These are phyloP conservation scores for Prorops nasuta DNA, from an alignment of 1,140 invertebrate species.

Conservation along the genomic window DNA sequence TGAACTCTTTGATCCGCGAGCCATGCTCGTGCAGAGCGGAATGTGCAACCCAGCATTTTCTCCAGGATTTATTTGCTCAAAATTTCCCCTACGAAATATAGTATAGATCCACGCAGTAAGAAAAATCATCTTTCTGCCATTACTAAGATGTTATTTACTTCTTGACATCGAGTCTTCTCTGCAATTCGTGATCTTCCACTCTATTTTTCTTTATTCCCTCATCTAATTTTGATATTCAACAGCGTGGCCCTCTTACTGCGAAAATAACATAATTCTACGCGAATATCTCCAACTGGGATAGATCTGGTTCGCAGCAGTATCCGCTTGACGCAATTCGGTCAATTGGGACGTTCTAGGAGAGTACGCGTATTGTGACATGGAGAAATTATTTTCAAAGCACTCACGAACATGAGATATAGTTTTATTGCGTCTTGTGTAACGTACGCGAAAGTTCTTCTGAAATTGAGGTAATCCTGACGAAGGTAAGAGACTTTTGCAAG, in stretches of 20 bases:
- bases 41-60: no score
- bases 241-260: constrained; percentile 9
- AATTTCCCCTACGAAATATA: neutral
- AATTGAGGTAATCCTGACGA: no score
- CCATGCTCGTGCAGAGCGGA: neutral
- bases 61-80: neutral
- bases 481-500: no score
- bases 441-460: no score
- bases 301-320: no score
- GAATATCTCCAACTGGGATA: no score
- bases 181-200: neutral
- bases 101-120: neutral
- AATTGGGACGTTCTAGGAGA: no score
- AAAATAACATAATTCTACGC: constrained; percentile 21
- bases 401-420: no score
- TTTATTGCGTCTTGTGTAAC: no score
- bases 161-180: neutral
- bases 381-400: no score
- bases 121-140: constrained; percentile 7
- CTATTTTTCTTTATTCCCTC: neutral
- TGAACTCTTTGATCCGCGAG: neutral
- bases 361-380: no score
- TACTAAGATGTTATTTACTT: neutral
- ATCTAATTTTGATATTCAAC: constrained; percentile 6
- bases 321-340: no score